phyloP scores from a whole-genome alignment of 2,888 invertebrate species.

The Terebella lapidaria region DNA sequence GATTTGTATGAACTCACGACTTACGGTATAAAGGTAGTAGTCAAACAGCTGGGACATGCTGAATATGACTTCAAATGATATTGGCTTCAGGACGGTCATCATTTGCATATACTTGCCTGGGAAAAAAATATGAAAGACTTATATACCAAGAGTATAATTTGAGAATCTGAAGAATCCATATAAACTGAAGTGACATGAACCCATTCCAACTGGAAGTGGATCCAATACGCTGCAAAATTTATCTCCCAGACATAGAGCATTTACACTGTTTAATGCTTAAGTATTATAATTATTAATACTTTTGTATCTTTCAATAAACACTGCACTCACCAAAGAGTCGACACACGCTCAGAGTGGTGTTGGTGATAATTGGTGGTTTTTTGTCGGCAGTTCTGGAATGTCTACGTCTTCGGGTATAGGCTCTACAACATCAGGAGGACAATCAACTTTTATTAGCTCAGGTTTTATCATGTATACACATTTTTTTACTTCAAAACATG shows the following conservation, averaged over 20 bases:
- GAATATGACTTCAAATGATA: conserved; percentile 83
- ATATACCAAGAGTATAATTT: not conserved
- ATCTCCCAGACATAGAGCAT: too few species aligned
- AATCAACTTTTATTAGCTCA: too few species aligned
- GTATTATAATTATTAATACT: too few species aligned
- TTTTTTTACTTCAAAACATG: not conserved
- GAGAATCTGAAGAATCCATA: not conserved
- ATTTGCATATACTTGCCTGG: conserved; percentile 82
- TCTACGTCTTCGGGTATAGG: not conserved
- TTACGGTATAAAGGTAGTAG: conserved; percentile 79
- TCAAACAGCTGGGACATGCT: conserved; percentile 90
- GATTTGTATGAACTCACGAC: conserved; percentile 9
- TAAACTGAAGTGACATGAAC: too few species aligned
- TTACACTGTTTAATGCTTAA: too few species aligned
- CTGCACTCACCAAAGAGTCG: conserved; percentile 63
- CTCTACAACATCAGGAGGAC: not conserved
- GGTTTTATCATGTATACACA: too few species aligned
- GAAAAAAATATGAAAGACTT: not conserved
- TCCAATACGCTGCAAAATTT: too few species aligned
- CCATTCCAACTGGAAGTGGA: too few species aligned
- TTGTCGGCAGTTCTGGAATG: not conserved
- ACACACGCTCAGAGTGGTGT: conserved; percentile 83
- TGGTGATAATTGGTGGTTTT: conserved; percentile 64
- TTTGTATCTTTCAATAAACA: too few species aligned
- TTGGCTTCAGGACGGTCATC: conserved; percentile 80